Evolutionary conservation across 2,888 invertebrate species (phyloP), one percentile per base, ranked within the genome.

Genomic region (Callyntrura sp.): DNA sequence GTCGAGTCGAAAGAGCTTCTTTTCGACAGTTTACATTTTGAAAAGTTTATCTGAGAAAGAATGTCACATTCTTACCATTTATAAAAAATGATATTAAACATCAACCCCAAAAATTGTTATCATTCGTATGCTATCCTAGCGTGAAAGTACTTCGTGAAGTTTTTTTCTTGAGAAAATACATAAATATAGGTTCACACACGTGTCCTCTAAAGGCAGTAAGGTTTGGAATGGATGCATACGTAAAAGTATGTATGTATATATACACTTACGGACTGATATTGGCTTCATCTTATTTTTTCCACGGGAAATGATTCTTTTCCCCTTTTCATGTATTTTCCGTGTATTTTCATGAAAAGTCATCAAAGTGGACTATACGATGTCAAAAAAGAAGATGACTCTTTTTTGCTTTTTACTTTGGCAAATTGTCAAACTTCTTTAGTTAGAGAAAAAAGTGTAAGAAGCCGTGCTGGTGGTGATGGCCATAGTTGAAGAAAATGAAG

Each of bases 401-500:
- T 43, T 35, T 68, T 45, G 43, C 35, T 83, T 68, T 73, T 48
- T 73, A 43, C 68, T 89, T 89, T 89, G 88, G 88, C 88, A 89
- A 89, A 89, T 89, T 89, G 88, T 84, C 88, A 89, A 89, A 87
- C 81, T 87, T 87, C 68, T 83, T 81, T 62, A 43, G 81, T 81
- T 45, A 60, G 1, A 14, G 25, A 48, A 45, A 81, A 23, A 68
- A 48, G 23, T 51, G 23, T 55, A 45, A 85, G 20, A 73, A 25
- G 51, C 60, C 45, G 43, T 55, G n/a, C 28, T 68, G 25, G 73
- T 20, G 11, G 57, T 28, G 25, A 11, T 73, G 25, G 60, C 11
- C 6, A 43, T 20, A 83, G 81, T 28, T 11, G 57, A 79, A 35
- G 60, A 79, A 57, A 51, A 57, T 35, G 62, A 81, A 81, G 62